Base-by-base conservation (phyloP, 1,140 invertebrate genomes). In the Zaprionus vittiger region DNA sequence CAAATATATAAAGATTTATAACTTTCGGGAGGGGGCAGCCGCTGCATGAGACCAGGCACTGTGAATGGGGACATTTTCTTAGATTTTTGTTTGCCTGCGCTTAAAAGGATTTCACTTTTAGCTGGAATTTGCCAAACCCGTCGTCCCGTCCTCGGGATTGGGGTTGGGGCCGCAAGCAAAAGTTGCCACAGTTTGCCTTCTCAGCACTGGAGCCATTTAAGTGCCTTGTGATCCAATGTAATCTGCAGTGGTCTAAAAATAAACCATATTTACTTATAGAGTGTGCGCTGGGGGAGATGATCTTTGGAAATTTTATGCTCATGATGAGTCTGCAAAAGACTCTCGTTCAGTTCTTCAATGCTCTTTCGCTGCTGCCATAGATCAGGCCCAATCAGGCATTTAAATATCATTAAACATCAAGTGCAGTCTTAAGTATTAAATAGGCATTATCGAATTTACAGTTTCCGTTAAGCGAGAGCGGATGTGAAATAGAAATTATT, bases 1-100 rank as follows among this genome's bases (percentile, higher is more conserved):
- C 78, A 87, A 87, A 87, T 87, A 87, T 87, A 81, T 89, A 90
- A 89, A 89, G 84, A 89, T 89, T 89, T 90, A 89, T 89, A 85
- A 89, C 81, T 73, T 90, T 87, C 79, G 59, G 85, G 70, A 68
- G 71, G 76, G 14, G 62, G 37, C 9, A 11, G 9, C 22, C 37
- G 9, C 14, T 1, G 47, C 47, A 1, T 44, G 41, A 17, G 26
- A 24, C 47, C 28, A 14, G 3, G 24, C 52, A 56, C 52, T 24
- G 15, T 9, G 2, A 20, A 77, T 80, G 55, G 80, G 69, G 84
- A 89, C 85, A 89, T 89, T 90, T 91, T 87, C 71, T 59, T 87
- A 89, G 84, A 89, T 84, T 86, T 83, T 74, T 81, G 81, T 83
- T 83, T 89, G 77, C 84, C 64, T 67, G 63, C 71, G 81, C 71